Evolutionary conservation across 92 coral and sea anemone genomes (phyloP), one percentile per base, ranked within the genome.

Genomic region (Actinostola sp.): DNA sequence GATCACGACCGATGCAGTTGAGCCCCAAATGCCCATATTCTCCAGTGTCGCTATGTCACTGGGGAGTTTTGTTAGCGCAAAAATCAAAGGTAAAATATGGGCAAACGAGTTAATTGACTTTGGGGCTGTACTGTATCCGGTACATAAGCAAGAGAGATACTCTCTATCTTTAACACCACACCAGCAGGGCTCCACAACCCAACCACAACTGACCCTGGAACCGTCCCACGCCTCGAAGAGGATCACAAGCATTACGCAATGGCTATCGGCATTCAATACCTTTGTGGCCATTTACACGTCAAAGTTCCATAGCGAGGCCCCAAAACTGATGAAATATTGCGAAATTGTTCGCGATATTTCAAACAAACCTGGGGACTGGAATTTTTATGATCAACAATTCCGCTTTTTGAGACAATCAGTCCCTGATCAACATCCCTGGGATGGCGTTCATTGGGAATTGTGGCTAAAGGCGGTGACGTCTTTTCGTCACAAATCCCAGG

Each of bases 241-340:
- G 44, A 27, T 61, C 28, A 20, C 43, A 28, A 61, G 58, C 28
- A 60, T 73, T 31, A 36, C 24, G 26, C 72, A 56, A 43, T 76
- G 82, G 82, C 8, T 54, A 1, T 63, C 82, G 12, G 66, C 66
- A 15, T 76, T 65, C 61, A 16, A 76, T 44, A 66, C 51, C 8
- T 77, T 53, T 31, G 82, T 31, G 3, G 31, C 75, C 1, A 29
- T 77, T 12, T 77, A 77, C 19, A 3, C 33, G 16, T 75, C 21
- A 34, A 67, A 41, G 39, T 61, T 15, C 12, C 28, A 58, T 14
- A 21, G 8, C 1, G 52, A 77, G 38, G 26, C 68, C 39, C 57
- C 75, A 0, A 53, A 67, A 20, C 6, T 67, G 44, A 35, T 77
- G 55, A 55, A 77, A 45, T 77, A 66, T 41, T 53, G 75, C 26